Base-by-base conservation (phyloP, 1,140 invertebrate genomes). In the Hylaeus anthracinus region DNA sequence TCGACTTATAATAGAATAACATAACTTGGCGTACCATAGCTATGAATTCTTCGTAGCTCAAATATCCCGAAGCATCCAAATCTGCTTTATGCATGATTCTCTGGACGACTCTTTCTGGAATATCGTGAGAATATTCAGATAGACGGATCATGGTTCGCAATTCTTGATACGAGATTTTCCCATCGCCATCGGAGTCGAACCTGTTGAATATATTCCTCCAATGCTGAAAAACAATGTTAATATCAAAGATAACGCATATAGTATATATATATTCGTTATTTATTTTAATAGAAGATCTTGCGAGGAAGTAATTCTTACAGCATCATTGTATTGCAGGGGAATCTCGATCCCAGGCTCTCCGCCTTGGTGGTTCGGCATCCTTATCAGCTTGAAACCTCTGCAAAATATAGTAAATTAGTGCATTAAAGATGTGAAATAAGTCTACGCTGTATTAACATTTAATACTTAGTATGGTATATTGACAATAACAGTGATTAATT, bases 11-110 rank as follows among this genome's bases (percentile, higher is more conserved):
- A 26, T 26, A 26, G 26, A 26, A 26, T 26, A 26, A 67, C 41
- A 72, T 64, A 12, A 83, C 88, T 94, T 79, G 92, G 89, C 95
- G 79, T 93, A 89, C 95, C 96, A 98, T 96, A 12, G 94, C 92
- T 60, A 97, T 95, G 89, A 98, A 98, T 93, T 98, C 97, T 43
- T 95, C 93, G 89, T 96, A 97, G 86, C 96, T 95, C 67, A 98
- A 90, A 70, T 95, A 95, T 3, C 96, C 96, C 86, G 97, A 95
- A 86, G 95, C 94, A 91, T 98, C 95, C 15, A 92, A 90, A 92
- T 98, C 97, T 10, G 95, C 95, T 74, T 95, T 94, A 5, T 93
- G 90, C 92, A 98, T 94, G 75, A 98, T 96, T 89, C 95, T 95
- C 72, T 95, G 94, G 1, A 97, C 95, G 56, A 96, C 95, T 82